These are phyloP conservation scores for Caenorhabditis sinica DNA, from an alignment of 2,888 invertebrate species.

Conservation along the genomic window DNA sequence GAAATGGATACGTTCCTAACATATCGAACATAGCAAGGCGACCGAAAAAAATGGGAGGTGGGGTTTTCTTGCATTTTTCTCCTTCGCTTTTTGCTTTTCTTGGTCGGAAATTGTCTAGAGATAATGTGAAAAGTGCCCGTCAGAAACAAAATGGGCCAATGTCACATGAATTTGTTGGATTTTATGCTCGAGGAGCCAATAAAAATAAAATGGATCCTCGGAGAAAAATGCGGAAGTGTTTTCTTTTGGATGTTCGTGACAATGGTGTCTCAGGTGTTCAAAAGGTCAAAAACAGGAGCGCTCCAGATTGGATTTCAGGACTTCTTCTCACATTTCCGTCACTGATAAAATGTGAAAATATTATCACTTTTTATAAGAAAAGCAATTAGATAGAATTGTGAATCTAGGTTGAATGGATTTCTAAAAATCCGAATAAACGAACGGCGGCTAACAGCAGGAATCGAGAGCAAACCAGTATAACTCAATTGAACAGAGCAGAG, in stretches of 20 bases:
- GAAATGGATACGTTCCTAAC: constrained; percentile 51
- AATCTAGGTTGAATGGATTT: not conserved
- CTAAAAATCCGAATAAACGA: not conserved
- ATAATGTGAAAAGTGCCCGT: not conserved
- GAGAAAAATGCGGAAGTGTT: constrained; percentile 26
- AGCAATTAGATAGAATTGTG: not conserved
- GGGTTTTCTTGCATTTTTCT: not conserved
- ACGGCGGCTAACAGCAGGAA: not conserved
- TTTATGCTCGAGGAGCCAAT: constrained; percentile 22
- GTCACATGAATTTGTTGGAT: not conserved
- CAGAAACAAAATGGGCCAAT: constrained; percentile 15
- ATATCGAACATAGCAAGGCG: constrained; percentile 26
- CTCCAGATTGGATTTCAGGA: not conserved
- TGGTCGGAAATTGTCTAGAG: constrained; percentile 8
- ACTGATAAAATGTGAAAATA: too few relatives aligned
- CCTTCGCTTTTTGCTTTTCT: not conserved
- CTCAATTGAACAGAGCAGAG: not conserved
- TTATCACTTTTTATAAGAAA: not conserved
- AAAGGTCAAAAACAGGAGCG: not conserved
- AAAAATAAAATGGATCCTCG: constrained; percentile 9
- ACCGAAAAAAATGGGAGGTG: constrained; percentile 12
- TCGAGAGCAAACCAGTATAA: not conserved
- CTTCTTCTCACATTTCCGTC: too few relatives aligned
- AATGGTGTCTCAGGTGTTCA: constrained; percentile 2
- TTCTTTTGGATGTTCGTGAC: not conserved